Base-by-base conservation (phyloP, 2,113 vertebrate genomes). In the Gobius niger region DNA sequence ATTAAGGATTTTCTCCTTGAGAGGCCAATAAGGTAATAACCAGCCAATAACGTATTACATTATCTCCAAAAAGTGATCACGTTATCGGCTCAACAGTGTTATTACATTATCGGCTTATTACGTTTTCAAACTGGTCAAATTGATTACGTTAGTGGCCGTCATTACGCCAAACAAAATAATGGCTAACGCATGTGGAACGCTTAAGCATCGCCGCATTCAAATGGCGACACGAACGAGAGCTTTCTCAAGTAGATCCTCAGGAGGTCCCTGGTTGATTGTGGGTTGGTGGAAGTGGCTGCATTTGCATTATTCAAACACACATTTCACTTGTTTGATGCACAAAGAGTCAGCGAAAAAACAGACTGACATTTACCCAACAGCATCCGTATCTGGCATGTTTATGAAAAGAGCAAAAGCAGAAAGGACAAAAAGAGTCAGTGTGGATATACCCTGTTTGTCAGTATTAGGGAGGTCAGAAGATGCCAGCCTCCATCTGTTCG, bases 371-470 rank as follows among this genome's bases (percentile, higher is more conserved):
- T 72, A 51, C 67, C 50, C 62, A 81, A 75, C 71, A 77, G 24
- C 73, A 74, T 44, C 14, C 57, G 53, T 16, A 72, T 63, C 71
- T 66, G 67, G 78, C 68, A 76, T 78, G 67, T 82, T 77, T 49
- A 81, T 67, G 76, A 80, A 72, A 68, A 83, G 72, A 53, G 73
- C 75, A 57, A 64, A 78, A 13, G 71, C 60, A 81, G 70, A 61
- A 65, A 75, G 68, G 47, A 81, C 70, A 40, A 67, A 34, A 78
- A 71, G 70, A 8, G 6, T 80, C 66, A 74, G 67, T 78, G 57
- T 54, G 60, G 18, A 82, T 89, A 80, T 92, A 93, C 92, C 91
- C 92, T 93, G 92, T 92, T 91, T 90, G 42, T 83, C 69, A 85
- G 70, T 76, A 77, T 82, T 81, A 72, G 82, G 80, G 76, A 83